Percentiles rank a stretch among this genome's conserved stretches.
These are phyloP conservation scores for Diprion similis DNA, from an alignment of 1,140 invertebrate genomes.

Conservation along the genomic window DNA sequence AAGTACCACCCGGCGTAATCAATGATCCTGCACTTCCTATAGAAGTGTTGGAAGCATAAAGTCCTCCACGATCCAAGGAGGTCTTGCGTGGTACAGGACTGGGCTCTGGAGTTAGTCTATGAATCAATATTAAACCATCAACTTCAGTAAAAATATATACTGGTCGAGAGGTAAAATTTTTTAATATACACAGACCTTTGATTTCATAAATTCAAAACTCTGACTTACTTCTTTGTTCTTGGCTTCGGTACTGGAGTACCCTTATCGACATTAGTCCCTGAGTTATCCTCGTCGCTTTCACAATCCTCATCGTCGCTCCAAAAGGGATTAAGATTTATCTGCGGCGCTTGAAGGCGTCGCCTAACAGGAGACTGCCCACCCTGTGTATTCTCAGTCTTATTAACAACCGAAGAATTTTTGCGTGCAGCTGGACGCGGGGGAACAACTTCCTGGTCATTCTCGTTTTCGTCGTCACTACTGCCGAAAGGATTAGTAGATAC, in stretches of 20 bases:
- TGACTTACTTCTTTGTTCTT: constrained; percentile 57
- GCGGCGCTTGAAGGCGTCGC: constrained; percentile 53
- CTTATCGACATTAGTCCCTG: constrained; percentile 18
- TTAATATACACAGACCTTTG: constrained; percentile 10
- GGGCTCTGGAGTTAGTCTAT: constrained; percentile 40
- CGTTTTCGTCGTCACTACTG: constrained; percentile 67
- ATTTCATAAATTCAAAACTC: not conserved
- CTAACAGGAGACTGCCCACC: constrained; percentile 42
- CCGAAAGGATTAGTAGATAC: constrained; percentile 75
- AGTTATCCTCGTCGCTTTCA: constrained; percentile 51
- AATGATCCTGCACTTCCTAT: constrained; percentile 50
- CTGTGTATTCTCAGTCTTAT: constrained; percentile 28
- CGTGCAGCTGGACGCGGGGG: constrained; percentile 41
- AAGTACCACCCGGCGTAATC: constrained; percentile 47
- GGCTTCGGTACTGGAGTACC: constrained; percentile 65
- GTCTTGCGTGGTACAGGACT: constrained; percentile 29
- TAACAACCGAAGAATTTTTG: constrained; percentile 37
- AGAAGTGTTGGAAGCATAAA: constrained; percentile 51
- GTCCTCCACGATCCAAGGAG: constrained; percentile 37
- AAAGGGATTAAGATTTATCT: constrained; percentile 71
- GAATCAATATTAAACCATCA: constrained; percentile 16
- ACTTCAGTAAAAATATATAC: not conserved
- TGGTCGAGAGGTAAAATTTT: constrained; percentile 10
- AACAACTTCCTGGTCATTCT: constrained; percentile 53
- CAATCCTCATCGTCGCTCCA: constrained; percentile 71